A percentile compares a stretch with the other conserved stretches of the same genome.
Evolutionary conservation across 2,797 vertebrate species (phyloP).

Genomic region (Mergus octosetaceus): DNA sequence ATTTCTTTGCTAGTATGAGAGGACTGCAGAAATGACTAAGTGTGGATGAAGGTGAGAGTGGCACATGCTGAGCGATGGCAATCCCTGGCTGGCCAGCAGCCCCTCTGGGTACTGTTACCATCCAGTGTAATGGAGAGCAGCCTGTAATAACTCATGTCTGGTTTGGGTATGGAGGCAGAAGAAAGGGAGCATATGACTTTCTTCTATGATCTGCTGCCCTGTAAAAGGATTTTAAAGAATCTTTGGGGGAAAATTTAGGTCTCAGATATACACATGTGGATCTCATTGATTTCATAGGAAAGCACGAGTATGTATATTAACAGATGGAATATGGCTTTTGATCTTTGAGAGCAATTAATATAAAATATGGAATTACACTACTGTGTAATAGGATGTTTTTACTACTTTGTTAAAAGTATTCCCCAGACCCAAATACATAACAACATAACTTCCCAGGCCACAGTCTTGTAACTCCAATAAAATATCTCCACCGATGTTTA

Average conservation of each 20-base stretch:
- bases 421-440: background rate
- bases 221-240: conserved; percentile 39
- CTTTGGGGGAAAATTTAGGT: conserved; percentile 5
- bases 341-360: conserved; percentile 39
- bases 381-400: conserved; percentile 6
- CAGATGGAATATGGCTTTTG: conserved; percentile 34
- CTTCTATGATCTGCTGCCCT: background rate
- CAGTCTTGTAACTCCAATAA: background rate
- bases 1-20: background rate
- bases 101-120: background rate
- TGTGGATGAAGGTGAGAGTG: rapidly evolving
- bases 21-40: background rate
- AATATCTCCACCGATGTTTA: background rate
- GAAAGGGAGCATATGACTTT: background rate
- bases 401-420: conserved; percentile 14
- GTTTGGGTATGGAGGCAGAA: background rate
- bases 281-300: conserved; percentile 5
- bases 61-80: background rate
- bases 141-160: background rate
- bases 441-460: background rate
- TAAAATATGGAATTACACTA: conserved; percentile 25
- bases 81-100: background rate
- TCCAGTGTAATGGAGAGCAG: background rate
- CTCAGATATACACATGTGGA: conserved; percentile 18
- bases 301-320: background rate